These are phyloP conservation scores for Labrus mixtus DNA, from an alignment of 2,113 vertebrate species.

Conservation along the genomic window DNA sequence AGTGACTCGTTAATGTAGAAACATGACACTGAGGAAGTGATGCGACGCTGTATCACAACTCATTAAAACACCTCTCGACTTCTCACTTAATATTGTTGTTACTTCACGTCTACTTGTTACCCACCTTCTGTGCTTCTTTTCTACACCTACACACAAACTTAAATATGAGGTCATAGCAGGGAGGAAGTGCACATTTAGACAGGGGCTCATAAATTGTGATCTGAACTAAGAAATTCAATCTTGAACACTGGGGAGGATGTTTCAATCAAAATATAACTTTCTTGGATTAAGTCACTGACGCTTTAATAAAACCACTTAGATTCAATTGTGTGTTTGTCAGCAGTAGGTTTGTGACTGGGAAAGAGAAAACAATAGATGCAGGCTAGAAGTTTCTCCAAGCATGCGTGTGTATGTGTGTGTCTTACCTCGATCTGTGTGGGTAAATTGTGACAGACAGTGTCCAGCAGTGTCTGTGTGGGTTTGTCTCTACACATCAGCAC, in stretches of 20 bases:
- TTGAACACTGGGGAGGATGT: too few relatives aligned
- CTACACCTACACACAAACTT: neutral
- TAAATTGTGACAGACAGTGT: conserved; percentile 93
- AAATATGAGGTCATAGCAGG: neutral
- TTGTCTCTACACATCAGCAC: conserved; percentile 99
- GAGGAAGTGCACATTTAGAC: neutral
- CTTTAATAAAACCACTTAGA: neutral
- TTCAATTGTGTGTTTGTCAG: neutral
- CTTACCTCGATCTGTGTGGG: conserved; percentile 90
- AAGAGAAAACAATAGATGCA: conserved; percentile 1
- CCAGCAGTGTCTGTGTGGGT: conserved; percentile 93
- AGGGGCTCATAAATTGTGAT: neutral
- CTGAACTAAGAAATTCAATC: neutral
- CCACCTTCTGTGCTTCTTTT: neutral
- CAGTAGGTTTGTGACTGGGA: neutral
- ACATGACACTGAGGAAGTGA: conserved; percentile 48
- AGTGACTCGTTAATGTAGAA: conserved; percentile 60
- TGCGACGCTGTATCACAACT: conserved; percentile 61
- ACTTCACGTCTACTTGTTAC: conserved; percentile 29
- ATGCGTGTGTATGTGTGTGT: neutral
- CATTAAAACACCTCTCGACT: conserved; percentile 52
- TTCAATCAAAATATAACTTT: neutral
- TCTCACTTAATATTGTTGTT: conserved; percentile 41
- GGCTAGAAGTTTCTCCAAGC: neutral
- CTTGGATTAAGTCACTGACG: neutral